A percentile compares a stretch with the other conserved stretches of the same genome.
Conservation (phyloP, 53 echinoderm and acorn worm species). For the Astropecten irregularis region DNA sequence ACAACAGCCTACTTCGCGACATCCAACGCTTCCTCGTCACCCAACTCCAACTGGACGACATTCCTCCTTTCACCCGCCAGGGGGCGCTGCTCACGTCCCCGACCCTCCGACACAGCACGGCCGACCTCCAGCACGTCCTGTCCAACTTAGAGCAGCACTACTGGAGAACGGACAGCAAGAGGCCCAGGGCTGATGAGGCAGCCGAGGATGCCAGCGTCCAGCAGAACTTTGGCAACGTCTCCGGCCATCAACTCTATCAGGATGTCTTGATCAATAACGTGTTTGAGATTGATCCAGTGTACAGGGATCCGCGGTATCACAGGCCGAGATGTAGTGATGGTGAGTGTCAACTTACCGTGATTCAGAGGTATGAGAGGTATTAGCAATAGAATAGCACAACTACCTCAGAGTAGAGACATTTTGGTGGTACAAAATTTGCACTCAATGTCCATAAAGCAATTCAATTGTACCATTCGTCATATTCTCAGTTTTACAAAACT, state of each 20-base stretch:
- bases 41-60: conserved; percentile 50
- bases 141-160: conserved; percentile 65
- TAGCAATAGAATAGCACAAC: no score
- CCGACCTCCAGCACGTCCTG: conserved; percentile 72
- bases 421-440: no score
- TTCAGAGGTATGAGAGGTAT: no score
- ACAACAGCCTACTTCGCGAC: conserved; percentile 73
- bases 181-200: not conserved
- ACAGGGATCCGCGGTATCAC: conserved; percentile 57
- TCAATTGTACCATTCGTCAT: no score
- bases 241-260: not conserved
- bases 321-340: conserved; percentile 80
- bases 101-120: conserved; percentile 58
- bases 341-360: no score
- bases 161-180: not conserved
- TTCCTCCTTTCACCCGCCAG: conserved; percentile 44
- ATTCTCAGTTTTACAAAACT: no score
- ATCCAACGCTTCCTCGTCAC: conserved; percentile 59
- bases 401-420: no score
- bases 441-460: no score
- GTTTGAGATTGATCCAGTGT: conserved; percentile 65
- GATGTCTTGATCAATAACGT: conserved; percentile 60
- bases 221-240: conserved; percentile 20
- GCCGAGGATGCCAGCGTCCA: not conserved
- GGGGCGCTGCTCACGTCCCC: conserved; percentile 55